A percentile compares a stretch with the other conserved stretches of the same genome.
phyloP scores from a whole-genome alignment of 2,888 invertebrate genomes.

The Cistogaster globosa region DNA sequence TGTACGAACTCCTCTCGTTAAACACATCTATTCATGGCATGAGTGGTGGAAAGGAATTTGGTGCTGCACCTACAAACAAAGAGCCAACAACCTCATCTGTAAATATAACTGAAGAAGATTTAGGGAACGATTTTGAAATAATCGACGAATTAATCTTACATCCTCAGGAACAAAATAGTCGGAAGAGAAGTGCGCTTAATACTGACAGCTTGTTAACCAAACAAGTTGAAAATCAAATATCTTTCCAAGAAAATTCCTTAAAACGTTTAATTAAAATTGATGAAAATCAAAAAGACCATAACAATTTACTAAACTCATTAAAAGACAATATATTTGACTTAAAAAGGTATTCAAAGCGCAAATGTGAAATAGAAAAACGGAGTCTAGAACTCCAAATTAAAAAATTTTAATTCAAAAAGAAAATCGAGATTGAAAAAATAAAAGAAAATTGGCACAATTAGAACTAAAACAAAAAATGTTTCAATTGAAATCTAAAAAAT shows the following conservation, averaged over 20 bases:
- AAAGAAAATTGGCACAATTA: conserved; percentile 6
- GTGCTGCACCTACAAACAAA: no score
- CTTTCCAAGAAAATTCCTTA: conserved; percentile 17
- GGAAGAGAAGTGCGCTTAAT: no score
- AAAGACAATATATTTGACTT: background rate
- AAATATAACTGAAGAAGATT: no score
- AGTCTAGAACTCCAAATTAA: conserved; percentile 6
- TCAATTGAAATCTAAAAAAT: conserved; percentile 20
- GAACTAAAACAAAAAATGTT: conserved; percentile 26
- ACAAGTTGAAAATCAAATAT: conserved; percentile 32
- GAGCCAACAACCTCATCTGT: no score
- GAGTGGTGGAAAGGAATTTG: no score
- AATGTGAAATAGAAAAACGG: conserved; percentile 20
- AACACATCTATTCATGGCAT: no score
- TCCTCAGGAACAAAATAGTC: background rate
- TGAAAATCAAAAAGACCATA: conserved; percentile 9
- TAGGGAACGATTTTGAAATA: background rate
- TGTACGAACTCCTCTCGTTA: conserved; percentile 23
- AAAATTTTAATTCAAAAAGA: conserved; percentile 36
- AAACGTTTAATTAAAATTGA: conserved; percentile 27
- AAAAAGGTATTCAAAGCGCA: no score
- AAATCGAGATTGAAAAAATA: conserved; percentile 22
- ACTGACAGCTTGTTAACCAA: no score
- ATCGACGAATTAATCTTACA: background rate
- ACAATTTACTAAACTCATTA: background rate